phyloP scores from a whole-genome alignment of 1,140 invertebrate genomes.

The Drosophila mauritiana region DNA sequence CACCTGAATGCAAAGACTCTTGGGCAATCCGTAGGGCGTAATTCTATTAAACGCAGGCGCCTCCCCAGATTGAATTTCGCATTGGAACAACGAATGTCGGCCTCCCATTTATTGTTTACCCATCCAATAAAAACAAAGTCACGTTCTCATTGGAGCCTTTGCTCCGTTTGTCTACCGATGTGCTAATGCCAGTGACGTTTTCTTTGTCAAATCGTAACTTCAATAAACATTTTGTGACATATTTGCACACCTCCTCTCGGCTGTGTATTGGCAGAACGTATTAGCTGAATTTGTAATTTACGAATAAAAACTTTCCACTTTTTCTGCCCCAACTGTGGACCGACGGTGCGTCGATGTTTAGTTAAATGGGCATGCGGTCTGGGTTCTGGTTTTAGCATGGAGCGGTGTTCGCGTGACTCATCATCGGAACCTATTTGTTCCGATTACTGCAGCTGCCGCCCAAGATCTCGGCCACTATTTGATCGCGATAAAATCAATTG shows the following conservation, averaged over 20 bases:
- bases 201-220: constrained; percentile 64
- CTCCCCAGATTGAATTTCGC: constrained; percentile 36
- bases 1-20: not conserved
- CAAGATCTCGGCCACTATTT: constrained; percentile 13
- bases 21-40: not conserved
- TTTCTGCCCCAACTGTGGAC: constrained; percentile 12
- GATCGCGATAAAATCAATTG: constrained; percentile 32
- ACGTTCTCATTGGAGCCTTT: constrained; percentile 69
- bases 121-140: constrained; percentile 70
- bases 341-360: not conserved
- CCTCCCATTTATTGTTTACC: constrained; percentile 50
- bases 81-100: constrained; percentile 1
- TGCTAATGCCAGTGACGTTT: constrained; percentile 71
- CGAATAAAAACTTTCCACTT: constrained; percentile 55
- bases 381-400: constrained; percentile 17
- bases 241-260: constrained; percentile 36
- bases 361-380: not conserved
- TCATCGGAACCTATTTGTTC: constrained; percentile 3
- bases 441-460: constrained; percentile 17
- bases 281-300: constrained; percentile 38
- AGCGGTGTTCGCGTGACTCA: constrained; percentile 39
- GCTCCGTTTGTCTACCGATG: constrained; percentile 51
- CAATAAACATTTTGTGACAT: constrained; percentile 68
- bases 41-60: constrained; percentile 23
- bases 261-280: constrained; percentile 21